These are phyloP conservation scores for Argopecten irradians DNA, from an alignment of 1,140 invertebrate species.

Conservation along the genomic window DNA sequence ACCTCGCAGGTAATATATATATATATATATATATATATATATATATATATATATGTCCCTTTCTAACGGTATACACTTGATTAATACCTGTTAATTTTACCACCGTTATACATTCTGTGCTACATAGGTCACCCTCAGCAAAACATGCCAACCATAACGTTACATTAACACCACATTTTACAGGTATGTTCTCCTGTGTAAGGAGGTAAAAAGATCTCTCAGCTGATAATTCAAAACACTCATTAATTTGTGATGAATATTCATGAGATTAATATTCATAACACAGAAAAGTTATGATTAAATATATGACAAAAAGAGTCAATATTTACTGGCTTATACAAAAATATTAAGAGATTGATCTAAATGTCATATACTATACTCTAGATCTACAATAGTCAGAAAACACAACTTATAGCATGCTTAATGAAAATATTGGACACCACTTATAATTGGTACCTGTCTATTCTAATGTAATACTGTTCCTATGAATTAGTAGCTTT, in stretches of 20 bases:
- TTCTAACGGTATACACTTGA: neutral
- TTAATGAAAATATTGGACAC: no score
- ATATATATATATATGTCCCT: neutral
- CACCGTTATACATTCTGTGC: neutral
- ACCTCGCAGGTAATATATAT: no score
- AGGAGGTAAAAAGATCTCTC: neutral
- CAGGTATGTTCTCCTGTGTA: neutral
- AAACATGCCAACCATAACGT: neutral
- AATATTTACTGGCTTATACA: no score
- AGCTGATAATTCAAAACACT: neutral
- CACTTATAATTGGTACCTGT: no score
- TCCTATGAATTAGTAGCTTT: no score
- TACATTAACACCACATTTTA: neutral
- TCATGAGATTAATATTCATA: neutral
- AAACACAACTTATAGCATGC: no score
- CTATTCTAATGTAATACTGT: no score
- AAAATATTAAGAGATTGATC: no score
- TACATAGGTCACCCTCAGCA: neutral
- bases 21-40: no score
- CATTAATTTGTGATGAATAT: neutral
- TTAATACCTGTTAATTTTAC: no score
- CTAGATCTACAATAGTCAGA: no score
- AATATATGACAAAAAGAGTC: neutral
- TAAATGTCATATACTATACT: no score
- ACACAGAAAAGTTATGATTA: neutral